Base-by-base conservation (phyloP, 2,888 invertebrate species). In the Blastobasis adustella region DNA sequence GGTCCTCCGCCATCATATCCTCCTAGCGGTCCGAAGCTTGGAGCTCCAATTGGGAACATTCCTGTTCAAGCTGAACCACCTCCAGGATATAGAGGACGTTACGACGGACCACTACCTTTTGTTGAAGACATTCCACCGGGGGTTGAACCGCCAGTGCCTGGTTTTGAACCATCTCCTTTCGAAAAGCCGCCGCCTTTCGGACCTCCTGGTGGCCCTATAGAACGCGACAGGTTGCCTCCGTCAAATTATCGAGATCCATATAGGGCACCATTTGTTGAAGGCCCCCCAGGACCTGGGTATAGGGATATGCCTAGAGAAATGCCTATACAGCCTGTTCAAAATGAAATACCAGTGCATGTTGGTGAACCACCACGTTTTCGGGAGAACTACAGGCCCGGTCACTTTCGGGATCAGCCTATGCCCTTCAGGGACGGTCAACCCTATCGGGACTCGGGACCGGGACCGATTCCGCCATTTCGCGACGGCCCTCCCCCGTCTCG, bases 71-170 rank as follows among this genome's bases (percentile, higher is more conserved):
- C 71, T 39, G 84, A 84, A 39, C 79, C 72, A 38, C 74, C 77
- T 37, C 74, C 78, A n/a, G 79, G 79, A 5, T 87, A 82, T 65
- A 73, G 82, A 48, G 82, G 81, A 47, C 82, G 87, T 6, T 88
- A 82, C 60, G 87, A 88, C 42, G 76, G 60, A 6, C 82, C 83
- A 36, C 82, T 83, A 36, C 73, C 88, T 50, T 91, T 90, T 63
- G 23, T 23, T 23, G 91, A 91, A 61, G 90, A 91, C 45, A 85
- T 89, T 53, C 91, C 91, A 10, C 91, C 91, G 6, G 91, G 91
- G 9, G 91, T 92, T 1, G 91, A 92, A 65, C 91, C 92, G 5
- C 89, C 91, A 1, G 89, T 90, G 23, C 91, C 91, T 43, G 92
- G 92, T 37, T 90, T 90, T 66, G 92, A 92, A 66, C 87, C 88